A percentile compares a stretch with the other conserved stretches of the same genome.
Evolutionary conservation across 37 sponge, comb jelly and placozoan species (phyloP).

Genomic region (Spongia lamella): DNA sequence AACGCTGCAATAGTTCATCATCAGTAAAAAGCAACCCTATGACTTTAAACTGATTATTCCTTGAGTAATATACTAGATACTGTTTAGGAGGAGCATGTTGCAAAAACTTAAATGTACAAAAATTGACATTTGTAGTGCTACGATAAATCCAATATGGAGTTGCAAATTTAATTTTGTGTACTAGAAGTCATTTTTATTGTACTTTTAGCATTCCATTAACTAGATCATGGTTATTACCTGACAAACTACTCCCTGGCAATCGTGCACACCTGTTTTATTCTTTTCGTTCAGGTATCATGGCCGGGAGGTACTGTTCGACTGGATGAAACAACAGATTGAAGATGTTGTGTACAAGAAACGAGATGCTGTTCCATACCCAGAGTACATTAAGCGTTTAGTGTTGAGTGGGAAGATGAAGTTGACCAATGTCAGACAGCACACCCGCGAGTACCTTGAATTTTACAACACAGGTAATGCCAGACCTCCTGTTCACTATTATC

Average conservation of each 20-base stretch:
- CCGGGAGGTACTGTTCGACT: conserved; percentile 66
- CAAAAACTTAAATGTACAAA: too few species aligned
- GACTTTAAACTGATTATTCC: too few species aligned
- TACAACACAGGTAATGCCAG: conserved; percentile 46
- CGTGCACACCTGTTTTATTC: background rate
- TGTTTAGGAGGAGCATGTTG: too few species aligned
- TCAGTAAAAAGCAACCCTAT: too few species aligned
- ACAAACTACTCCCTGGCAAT: background rate
- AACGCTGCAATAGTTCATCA: too few species aligned
- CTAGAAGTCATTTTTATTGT: too few species aligned
- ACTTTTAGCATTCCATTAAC: too few species aligned
- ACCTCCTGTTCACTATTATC: conserved; percentile 79
- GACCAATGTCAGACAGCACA: conserved; percentile 52
- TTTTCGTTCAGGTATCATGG: conserved; percentile 69
- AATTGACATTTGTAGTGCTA: too few species aligned
- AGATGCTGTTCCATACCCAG: conserved; percentile 82
- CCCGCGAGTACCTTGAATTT: conserved; percentile 57
- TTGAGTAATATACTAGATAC: too few species aligned
- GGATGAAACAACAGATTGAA: conserved; percentile 71
- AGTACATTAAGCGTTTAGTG: conserved; percentile 59
- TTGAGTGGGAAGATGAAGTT: conserved; percentile 37
- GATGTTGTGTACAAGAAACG: conserved; percentile 63
- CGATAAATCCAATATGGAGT: too few species aligned
- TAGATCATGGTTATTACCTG: background rate
- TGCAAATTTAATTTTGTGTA: too few species aligned